Evolutionary conservation across 2,888 invertebrate genomes (phyloP).

Genomic region (Sepiola atlantica): DNA sequence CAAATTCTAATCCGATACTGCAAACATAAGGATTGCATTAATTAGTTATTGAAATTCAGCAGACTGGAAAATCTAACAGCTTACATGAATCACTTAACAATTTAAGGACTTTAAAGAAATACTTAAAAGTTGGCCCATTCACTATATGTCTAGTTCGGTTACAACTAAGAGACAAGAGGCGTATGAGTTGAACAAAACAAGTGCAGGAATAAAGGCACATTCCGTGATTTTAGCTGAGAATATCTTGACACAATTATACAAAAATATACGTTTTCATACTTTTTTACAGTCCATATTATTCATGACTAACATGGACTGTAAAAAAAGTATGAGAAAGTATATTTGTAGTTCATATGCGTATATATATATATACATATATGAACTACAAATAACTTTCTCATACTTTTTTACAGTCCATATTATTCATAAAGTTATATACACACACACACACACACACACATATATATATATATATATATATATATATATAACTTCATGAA

Average conservation of each 20-base stretch:
- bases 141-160: not conserved
- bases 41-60: not conserved
- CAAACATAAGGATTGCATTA: not conserved
- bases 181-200: not conserved
- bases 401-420: too few species aligned
- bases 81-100: not conserved
- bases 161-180: not conserved
- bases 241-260: not conserved
- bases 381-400: too few species aligned
- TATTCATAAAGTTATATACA: not conserved
- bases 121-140: not conserved
- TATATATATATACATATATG: too few species aligned
- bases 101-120: not conserved
- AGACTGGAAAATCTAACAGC: not conserved
- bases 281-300: slow-evolving; percentile 8
- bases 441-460: not conserved
- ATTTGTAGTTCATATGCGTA: too few species aligned
- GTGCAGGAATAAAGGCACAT: not conserved
- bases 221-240: not conserved
- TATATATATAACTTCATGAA: too few species aligned
- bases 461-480: not conserved
- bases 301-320: too few species aligned
- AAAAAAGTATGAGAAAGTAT: too few species aligned
- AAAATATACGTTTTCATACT: not conserved
- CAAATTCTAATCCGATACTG: not conserved